Base-by-base conservation (phyloP, 2,113 vertebrate species). In the Alces alces region DNA sequence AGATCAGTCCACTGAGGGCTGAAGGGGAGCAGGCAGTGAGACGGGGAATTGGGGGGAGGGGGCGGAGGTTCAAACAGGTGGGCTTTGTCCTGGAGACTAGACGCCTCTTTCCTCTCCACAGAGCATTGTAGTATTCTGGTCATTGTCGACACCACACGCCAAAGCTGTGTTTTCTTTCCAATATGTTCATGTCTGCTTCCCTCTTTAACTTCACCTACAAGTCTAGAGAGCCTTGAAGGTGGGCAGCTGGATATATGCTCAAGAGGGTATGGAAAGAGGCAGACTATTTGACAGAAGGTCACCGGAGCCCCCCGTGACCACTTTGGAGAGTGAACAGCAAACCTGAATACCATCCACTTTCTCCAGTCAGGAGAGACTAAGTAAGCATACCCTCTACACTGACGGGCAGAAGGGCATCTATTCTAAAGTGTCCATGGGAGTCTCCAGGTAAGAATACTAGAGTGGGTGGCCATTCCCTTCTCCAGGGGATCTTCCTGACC, bases 1-100 rank as follows among this genome's bases (percentile, higher is more conserved):
- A 88, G 91, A 96, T 98, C 98, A 87, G 91, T 78, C 97, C 96
- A 39, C 97, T 85, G 94, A 97, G 91, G 92, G 61, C 27, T 66
- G 10, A 11, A 86, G 23, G 33, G 95, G 96, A 93, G 98, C 13
- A 97, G 94, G 52, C 88, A 12, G 47, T 92, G 98, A 97, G 98
- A 98, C 97, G 96, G 97, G 98, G 98, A 36, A 28, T 0, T 39
- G 21, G 2, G n/a, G 66, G n/a, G 5, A 73, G 11, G 23, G 39
- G 27, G 30, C 27, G 3, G 9, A 87, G 28, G 28, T 50, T 7
- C 55, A 57, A 52, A 60, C 6, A 79, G 23, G 43, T 55, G 21
- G 52, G 8, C 47, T 86, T 45, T 55, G n/a, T 45, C 84, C 73
- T 84, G 6, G 54, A 82, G 6, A 47, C 86, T 4, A 61, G 30